These are phyloP conservation scores for Catonia carolina DNA, from an alignment of 2,888 invertebrate species.

Conservation along the genomic window DNA sequence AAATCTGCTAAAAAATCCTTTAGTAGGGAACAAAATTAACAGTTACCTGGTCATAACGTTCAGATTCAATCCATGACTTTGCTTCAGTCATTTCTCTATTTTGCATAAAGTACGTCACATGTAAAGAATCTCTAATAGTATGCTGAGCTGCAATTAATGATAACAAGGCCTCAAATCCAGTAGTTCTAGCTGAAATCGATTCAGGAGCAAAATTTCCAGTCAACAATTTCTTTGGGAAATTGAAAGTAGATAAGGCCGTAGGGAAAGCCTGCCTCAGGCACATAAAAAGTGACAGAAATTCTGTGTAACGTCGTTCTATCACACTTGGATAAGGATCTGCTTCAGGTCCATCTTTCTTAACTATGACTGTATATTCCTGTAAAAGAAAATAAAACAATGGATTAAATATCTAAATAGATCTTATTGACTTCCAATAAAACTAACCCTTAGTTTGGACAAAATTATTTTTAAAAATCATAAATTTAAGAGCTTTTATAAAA, in stretches of 20 bases:
- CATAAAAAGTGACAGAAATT: constrained; percentile 59
- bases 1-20: too few species aligned
- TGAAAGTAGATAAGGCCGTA: constrained; percentile 46
- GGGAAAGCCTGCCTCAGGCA: constrained; percentile 55
- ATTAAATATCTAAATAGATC: too few species aligned
- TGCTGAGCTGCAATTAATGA: constrained; percentile 51
- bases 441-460: too few species aligned
- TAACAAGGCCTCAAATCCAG: constrained; percentile 57
- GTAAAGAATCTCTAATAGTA: constrained; percentile 51
- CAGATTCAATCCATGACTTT: constrained; percentile 51
- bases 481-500: too few species aligned
- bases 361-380: constrained; percentile 54
- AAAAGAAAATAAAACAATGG: too few species aligned
- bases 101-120: constrained; percentile 58
- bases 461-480: too few species aligned
- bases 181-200: constrained; percentile 56
- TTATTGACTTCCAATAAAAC: too few species aligned
- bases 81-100: constrained; percentile 56
- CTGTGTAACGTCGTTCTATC: constrained; percentile 64
- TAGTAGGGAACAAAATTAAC: not conserved
- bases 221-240: constrained; percentile 63
- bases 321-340: constrained; percentile 56
- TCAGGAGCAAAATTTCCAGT: constrained; percentile 64
- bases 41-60: constrained; percentile 47
- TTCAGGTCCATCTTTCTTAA: constrained; percentile 52